Evolutionary conservation across 2,797 vertebrate species (phyloP).

Genomic region (Sphenodon punctatus): DNA sequence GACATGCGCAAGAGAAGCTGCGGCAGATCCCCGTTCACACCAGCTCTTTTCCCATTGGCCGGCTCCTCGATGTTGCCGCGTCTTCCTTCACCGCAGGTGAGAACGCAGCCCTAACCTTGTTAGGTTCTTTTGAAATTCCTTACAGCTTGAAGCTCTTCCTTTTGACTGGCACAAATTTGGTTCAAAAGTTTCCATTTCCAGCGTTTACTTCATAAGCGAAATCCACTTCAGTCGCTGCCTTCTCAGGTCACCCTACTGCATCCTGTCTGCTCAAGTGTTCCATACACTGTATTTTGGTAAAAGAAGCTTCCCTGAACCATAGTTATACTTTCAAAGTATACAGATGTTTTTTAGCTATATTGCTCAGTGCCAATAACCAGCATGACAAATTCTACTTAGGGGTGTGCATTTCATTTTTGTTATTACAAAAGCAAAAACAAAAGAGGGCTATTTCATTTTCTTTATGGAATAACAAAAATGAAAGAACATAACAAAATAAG

Average conservation of each 20-base stretch:
- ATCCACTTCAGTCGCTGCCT: background rate
- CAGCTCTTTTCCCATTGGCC: too few relatives aligned
- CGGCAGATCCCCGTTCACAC: too few relatives aligned
- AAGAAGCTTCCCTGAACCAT: slow-evolving; percentile 22
- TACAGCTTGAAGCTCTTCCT: slow-evolving; percentile 6
- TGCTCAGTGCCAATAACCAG: background rate
- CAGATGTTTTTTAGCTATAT: background rate
- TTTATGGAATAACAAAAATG: too few relatives aligned
- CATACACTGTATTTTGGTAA: slow-evolving; percentile 15
- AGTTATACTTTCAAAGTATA: slow-evolving; percentile 2
- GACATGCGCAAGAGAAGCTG: too few relatives aligned
- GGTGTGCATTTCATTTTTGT: too few relatives aligned
- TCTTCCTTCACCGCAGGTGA: too few relatives aligned
- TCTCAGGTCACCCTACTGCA: background rate
- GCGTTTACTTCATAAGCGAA: slow-evolving; percentile 17
- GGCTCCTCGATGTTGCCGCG: too few relatives aligned
- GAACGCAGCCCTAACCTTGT: background rate
- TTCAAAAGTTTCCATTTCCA: background rate
- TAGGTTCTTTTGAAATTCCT: background rate
- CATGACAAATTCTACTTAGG: background rate
- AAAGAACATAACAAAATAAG: too few relatives aligned
- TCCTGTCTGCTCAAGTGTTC: background rate
- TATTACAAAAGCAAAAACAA: too few relatives aligned
- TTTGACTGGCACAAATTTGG: background rate
- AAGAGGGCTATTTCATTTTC: too few relatives aligned